phyloP scores from a whole-genome alignment of 2,888 invertebrate species.

The Mimas tiliae region DNA sequence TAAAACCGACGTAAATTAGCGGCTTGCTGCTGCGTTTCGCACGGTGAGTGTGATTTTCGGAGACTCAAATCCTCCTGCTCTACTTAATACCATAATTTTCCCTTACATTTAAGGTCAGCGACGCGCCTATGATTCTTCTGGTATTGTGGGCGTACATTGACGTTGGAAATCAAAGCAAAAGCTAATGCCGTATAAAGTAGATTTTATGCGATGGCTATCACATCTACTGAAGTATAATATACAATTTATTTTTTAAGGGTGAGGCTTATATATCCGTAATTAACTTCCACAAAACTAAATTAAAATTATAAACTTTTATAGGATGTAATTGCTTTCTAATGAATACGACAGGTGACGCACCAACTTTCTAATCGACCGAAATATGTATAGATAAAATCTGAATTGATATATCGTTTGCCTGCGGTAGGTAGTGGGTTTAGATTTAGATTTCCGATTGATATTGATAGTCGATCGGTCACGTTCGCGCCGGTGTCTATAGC shows the following conservation, averaged over 20 bases:
- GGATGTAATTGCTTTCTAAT: conserved; percentile 8
- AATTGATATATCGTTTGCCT: conserved; percentile 49
- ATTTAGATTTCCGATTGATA: conserved; percentile 71
- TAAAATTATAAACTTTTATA: background rate
- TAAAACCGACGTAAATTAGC: no score
- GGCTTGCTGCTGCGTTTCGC: no score
- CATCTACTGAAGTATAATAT: background rate
- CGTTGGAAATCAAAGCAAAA: no score
- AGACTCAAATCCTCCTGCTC: no score
- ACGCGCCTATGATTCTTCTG: no score
- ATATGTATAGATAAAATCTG: conserved; percentile 27
- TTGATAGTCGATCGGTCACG: conserved; percentile 77
- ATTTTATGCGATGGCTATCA: background rate
- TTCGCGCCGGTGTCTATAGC: conserved; percentile 44
- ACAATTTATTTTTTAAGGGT: no score
- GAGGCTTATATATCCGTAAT: background rate
- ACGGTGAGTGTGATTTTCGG: no score
- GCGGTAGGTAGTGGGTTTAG: conserved; percentile 73
- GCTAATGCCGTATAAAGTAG: no score
- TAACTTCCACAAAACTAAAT: background rate
- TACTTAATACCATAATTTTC: no score
- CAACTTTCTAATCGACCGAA: conserved; percentile 23
- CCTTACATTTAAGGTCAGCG: no score
- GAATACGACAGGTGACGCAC: conserved; percentile 21
- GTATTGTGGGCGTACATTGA: no score